Evolutionary conservation across 2,888 invertebrate genomes (phyloP), one percentile per base, ranked within the genome.

Genomic region (Clanis bilineata): DNA sequence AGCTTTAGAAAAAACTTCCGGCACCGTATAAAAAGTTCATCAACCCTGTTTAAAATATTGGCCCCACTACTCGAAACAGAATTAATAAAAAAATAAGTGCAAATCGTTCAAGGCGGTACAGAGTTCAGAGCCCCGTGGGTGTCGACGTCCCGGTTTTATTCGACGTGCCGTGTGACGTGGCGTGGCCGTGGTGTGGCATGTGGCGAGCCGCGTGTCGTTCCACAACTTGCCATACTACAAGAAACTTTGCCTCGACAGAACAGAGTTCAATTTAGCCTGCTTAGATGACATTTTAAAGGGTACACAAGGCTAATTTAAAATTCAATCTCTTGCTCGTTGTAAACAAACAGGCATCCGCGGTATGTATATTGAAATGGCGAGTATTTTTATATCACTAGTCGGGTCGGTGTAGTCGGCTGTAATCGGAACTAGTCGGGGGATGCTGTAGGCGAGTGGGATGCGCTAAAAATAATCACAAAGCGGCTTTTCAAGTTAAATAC

Each of bases 311-410:
- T 57, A 43, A 57, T 57, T 57, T 57, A 28, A 28, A 56, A 57
- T 57, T 57, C 56, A 57, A 57, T 57, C 56, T 28, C 5, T 15
- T 23, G 39, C 18, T 36, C 51, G 38, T 23, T 41, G 56, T 57
- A 57, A 57, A 57, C 56, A 57, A 57, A 43, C 56, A 43, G 43
- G 28, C 43, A 57, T 25, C 25, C 43, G 39, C 28, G 56, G 56
- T 1, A 57, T 28, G 25, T 43, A 18, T 57, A 57, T 57, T 57
- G 43, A 43, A 57, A 57, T 57, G 28, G 56, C 43, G n/a, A 10
- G 23, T 28, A 57, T 57, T 57, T 56, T 56, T 57, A 18, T 57
- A 43, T 43, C 32, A 28, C 51, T 18, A 15, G 18, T 32, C 18
- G 28, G 28, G 28, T n/a, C 25, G 45, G 25, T 4, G 23, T 6